Evolutionary conservation across 2,888 invertebrate species (phyloP), one percentile per base, ranked within the genome.

Genomic region (Stegana nigrithorax): DNA sequence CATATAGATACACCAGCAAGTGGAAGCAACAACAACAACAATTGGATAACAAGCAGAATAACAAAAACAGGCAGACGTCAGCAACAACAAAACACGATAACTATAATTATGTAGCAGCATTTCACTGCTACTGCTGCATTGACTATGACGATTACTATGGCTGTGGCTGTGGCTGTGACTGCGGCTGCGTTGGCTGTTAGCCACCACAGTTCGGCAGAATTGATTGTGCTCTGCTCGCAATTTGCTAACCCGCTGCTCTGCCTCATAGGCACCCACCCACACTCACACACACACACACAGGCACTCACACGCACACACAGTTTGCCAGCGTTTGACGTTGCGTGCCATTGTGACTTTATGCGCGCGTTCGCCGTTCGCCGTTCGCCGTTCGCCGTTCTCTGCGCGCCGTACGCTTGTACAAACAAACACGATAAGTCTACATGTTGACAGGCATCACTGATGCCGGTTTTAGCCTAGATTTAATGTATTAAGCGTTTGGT

Each of bases 371-470:
- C n/a, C n/a, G n/a, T n/a, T n/a, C n/a, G n/a, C n/a, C n/a, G n/a
- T n/a, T n/a, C n/a, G n/a, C n/a, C n/a, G n/a, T n/a, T n/a, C n/a
- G n/a, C n/a, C n/a, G n/a, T n/a, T n/a, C 39, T 2, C 39, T 39
- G n/a, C 6, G 2, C 5, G 10, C 39, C 2, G 6, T 39, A 14
- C 2, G 5, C 4, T n/a, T 5, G 4, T 39, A 39, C 17, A 39
- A 17, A 10, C 39, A n/a, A 5, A 14, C 39, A 14, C 39, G 17
- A 36, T 55, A 55, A 55, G 53, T 55, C 53, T 32, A 36, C 63
- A 59, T 66, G 75, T 65, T 73, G 79, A 76, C 77, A 76, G 71
- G 64, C 64, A 58, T 72, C 68, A 56, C 39, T 65, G 53, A 55
- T 55, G 36, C 53, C 32, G 2, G 36, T 29, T 55, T 55, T 55